These are phyloP conservation scores for Drosophila algonquin DNA, from an alignment of 2,888 invertebrate genomes.

Conservation along the genomic window DNA sequence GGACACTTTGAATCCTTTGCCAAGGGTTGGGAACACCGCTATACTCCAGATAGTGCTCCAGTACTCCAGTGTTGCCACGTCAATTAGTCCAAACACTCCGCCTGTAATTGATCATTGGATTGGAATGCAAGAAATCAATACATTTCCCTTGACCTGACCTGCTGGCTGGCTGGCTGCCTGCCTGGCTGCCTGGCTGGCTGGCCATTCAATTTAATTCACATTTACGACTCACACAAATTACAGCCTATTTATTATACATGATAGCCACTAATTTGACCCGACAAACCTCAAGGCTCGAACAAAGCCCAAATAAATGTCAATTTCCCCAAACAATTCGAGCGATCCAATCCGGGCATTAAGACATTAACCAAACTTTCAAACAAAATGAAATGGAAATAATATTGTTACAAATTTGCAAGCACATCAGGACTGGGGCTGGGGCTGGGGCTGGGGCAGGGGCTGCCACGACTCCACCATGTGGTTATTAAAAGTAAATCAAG, in stretches of 20 bases:
- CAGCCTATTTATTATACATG: constrained; percentile 34
- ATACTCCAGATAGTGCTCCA: not conserved
- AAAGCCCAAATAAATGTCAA: constrained; percentile 71
- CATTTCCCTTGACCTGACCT: not conserved
- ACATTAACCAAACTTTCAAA: constrained; percentile 47
- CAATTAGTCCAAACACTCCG: constrained; percentile 2
- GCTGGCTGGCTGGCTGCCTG: constrained; percentile 3
- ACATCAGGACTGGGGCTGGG: constrained; percentile 23
- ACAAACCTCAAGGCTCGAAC: constrained; percentile 9
- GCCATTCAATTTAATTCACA: constrained; percentile 68
- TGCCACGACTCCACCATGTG: constrained; percentile 35
- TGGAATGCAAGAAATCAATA: constrained; percentile 31
- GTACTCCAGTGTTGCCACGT: not conserved
- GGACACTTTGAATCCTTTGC: not conserved
- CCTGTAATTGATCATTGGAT: constrained; percentile 18
- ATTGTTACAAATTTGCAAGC: constrained; percentile 52
- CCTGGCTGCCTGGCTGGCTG: constrained; percentile 1
- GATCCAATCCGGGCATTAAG: constrained; percentile 25
- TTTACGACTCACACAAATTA: constrained; percentile 51
- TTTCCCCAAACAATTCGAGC: constrained; percentile 49
- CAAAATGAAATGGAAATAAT: constrained; percentile 28
- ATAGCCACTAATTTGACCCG: constrained; percentile 52
- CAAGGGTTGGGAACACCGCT: not conserved
- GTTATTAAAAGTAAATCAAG: constrained; percentile 74
- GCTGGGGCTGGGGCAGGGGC: constrained; percentile 12